Conservation (phyloP, 2,888 invertebrate species). For the Ormyrus pomaceus region DNA sequence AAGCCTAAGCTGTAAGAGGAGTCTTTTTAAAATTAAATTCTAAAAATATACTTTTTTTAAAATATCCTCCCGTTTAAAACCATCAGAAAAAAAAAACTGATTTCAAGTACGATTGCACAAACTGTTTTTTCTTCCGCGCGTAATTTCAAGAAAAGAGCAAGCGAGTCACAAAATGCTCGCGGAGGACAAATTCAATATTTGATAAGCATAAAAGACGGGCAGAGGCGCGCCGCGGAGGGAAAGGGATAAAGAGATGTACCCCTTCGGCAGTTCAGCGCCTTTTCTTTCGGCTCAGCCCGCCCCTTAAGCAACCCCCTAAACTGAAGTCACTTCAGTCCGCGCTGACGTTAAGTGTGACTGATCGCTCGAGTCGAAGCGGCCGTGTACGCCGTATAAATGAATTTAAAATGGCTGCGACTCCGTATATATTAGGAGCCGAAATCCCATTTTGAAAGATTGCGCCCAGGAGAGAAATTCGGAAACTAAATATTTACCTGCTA, state of each 20-base stretch:
- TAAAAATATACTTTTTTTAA: no score
- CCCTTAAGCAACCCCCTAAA: slow-evolving; percentile 69
- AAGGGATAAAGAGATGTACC: background rate
- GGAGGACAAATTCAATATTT: slow-evolving; percentile 9
- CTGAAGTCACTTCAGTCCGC: slow-evolving; percentile 67
- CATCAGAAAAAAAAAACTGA: background rate
- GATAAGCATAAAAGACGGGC: background rate
- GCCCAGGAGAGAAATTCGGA: slow-evolving; percentile 14
- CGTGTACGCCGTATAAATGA: slow-evolving; percentile 15
- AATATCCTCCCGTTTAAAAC: no score
- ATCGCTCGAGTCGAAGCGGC: slow-evolving; percentile 62
- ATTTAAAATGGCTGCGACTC: slow-evolving; percentile 35
- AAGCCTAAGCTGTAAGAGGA: no score
- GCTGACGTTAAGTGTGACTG: slow-evolving; percentile 71
- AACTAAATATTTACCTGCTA: slow-evolving; percentile 36
- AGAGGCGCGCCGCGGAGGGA: background rate
- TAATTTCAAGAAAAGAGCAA: no score
- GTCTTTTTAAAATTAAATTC: no score
- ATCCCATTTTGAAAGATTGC: background rate
- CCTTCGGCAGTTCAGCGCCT: slow-evolving; percentile 50
- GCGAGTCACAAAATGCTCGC: background rate
- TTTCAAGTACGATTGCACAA: no score
- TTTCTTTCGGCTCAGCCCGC: slow-evolving; percentile 64
- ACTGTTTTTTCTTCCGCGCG: no score
- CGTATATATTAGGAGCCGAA: background rate